Evolutionary conservation across 2,888 invertebrate species (phyloP).

Genomic region (Eumerus sabulonum): DNA sequence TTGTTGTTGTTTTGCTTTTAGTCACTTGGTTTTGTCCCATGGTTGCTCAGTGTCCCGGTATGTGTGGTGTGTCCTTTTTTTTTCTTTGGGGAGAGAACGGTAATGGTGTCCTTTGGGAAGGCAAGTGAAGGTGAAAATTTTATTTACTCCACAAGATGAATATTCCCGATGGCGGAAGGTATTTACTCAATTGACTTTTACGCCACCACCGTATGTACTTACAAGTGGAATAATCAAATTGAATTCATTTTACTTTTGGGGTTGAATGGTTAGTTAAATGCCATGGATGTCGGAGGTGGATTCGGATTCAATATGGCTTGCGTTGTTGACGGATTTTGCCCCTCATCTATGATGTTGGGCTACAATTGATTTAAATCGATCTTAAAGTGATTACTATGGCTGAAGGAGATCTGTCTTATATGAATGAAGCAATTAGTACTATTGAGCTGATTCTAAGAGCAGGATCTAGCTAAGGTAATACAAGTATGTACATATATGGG

Average conservation of each 20-base stretch:
- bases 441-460: too few species aligned
- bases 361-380: too few species aligned
- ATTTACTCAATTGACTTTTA: conserved; percentile 67
- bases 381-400: too few species aligned
- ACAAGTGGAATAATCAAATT: conserved; percentile 59
- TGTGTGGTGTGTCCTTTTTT: too few species aligned
- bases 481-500: too few species aligned
- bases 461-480: too few species aligned
- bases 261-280: conserved; percentile 15
- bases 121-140: conserved; percentile 67
- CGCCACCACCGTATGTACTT: conserved; percentile 45
- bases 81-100: too few species aligned
- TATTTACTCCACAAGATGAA: conserved; percentile 63
- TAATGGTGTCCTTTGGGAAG: conserved; percentile 19
- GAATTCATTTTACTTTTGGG: conserved; percentile 38
- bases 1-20: conserved; percentile 38
- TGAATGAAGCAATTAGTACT: too few species aligned
- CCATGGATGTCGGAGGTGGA: background rate
- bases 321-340: background rate
- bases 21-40: background rate
- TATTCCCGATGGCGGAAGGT: conserved; percentile 58
- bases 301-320: background rate
- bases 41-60: too few species aligned
- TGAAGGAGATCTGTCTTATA: too few species aligned
- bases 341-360: conserved; percentile 13